These are phyloP conservation scores for Priocnemis perturbator DNA, from an alignment of 2,888 invertebrate species.

Conservation along the genomic window DNA sequence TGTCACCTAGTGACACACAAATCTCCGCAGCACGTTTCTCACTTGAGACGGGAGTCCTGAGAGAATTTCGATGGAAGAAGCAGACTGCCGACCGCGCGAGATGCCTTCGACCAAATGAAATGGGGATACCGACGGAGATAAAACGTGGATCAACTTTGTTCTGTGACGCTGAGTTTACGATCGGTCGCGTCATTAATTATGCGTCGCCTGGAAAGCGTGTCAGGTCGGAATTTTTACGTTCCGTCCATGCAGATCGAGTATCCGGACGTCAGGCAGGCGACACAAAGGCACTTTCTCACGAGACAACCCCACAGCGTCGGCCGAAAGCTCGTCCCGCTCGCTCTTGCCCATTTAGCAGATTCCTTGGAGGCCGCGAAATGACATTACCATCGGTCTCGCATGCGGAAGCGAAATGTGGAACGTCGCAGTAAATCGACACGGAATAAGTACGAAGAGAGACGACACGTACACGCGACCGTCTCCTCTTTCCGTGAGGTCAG, in stretches of 20 bases:
- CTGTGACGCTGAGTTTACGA: not conserved
- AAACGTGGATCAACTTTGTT: not conserved
- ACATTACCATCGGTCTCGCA: conserved; percentile 32
- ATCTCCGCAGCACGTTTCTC: conserved; percentile 18
- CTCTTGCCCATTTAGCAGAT: conserved; percentile 35
- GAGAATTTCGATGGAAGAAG: conserved; percentile 28
- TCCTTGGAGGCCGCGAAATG: conserved; percentile 29
- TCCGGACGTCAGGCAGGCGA: too few species aligned
- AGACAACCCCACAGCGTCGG: not conserved
- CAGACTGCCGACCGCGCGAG: conserved; percentile 13
- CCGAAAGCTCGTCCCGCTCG: not conserved
- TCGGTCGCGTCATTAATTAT: not conserved
- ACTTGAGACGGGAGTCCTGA: not conserved
- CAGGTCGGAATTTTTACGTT: too few species aligned
- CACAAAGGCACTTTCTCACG: too few species aligned
- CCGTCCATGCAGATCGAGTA: too few species aligned
- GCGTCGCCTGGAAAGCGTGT: too few species aligned
- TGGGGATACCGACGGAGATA: too few species aligned
- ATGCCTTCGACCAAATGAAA: not conserved
- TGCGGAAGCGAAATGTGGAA: conserved; percentile 47
- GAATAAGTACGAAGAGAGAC: conserved; percentile 21
- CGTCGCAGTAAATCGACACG: conserved; percentile 49
- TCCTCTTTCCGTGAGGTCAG: conserved; percentile 47
- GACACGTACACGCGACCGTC: conserved; percentile 18
- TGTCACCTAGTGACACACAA: conserved; percentile 33